Conservation (phyloP, 2,888 invertebrate species). For the Calameuta idolon region DNA sequence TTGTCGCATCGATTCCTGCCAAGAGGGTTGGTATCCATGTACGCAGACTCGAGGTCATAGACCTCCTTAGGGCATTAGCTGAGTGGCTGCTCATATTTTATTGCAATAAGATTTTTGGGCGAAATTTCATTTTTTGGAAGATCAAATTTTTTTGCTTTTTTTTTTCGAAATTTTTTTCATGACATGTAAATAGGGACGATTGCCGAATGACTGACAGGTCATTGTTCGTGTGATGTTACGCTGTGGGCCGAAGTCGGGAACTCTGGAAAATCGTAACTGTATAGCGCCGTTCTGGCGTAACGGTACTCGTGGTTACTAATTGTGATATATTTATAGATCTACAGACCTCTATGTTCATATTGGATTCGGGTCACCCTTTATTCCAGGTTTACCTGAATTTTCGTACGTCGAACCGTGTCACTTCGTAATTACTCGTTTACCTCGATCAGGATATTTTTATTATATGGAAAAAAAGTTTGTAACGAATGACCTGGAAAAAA, state of each 20-base stretch:
- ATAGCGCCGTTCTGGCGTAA: neutral
- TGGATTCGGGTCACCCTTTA: neutral
- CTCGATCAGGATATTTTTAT: too few relatives aligned
- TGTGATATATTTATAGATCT: neutral
- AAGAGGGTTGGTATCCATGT: neutral
- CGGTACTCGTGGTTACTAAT: neutral
- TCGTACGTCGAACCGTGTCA: too few relatives aligned
- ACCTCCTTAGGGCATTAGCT: neutral
- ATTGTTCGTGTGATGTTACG: neutral
- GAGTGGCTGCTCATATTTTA: neutral
- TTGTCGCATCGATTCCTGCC: conserved; percentile 4
- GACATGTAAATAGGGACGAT: neutral
- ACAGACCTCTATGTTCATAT: neutral
- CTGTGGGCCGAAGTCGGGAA: neutral
- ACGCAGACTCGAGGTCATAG: conserved; percentile 1
- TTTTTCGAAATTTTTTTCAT: neutral
- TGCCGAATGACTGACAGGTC: neutral
- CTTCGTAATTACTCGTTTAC: too few relatives aligned
- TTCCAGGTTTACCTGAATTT: neutral
- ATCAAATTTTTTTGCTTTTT: too few relatives aligned
- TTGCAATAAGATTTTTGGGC: neutral
- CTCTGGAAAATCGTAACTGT: neutral
- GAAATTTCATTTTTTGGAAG: neutral
- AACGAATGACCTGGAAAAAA: neutral
- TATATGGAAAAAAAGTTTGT: too few relatives aligned